Base-by-base conservation (phyloP, 2,113 vertebrate genomes). In the Murina feae region DNA sequence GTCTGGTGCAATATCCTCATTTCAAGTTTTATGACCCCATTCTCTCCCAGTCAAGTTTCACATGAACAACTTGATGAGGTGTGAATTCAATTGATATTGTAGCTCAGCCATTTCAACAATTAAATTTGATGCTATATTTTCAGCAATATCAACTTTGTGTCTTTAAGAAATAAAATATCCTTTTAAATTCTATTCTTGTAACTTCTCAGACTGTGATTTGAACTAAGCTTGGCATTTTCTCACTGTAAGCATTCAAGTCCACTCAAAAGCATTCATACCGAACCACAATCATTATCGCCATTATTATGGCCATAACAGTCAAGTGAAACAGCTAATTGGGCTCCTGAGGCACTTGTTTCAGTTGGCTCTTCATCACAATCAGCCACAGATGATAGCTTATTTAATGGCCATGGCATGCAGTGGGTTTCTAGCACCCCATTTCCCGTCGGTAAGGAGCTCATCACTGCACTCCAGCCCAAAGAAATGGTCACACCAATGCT, bases 161-260 rank as follows among this genome's bases (percentile, higher is more conserved):
- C 69, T 90, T 28, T 74, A 87, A 83, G 76, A 79, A 87, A 63
- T 39, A 87, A 93, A 91, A 32, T 66, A 47, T 74, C 68, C 49
- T 78, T 74, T 79, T 51, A 79, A 88, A 53, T 32, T 93, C 23
- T 81, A 7, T 81, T n/a, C 74, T 51, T 51, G 47, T 76, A 47
- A 51, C 87, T 82, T 83, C 63, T 96, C 69, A 86, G 76, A 42
- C 75, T 65, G 32, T 28, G 17, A 23, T 89, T 63, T 80, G 72
- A 97, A 42, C 60, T 78, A 66, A 90, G 44, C 12, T n/a, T 90
- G 91, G 60, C 78, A 66, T 75, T 95, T 90, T 92, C 71, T 83
- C 21, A 94, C 66, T n/a, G 16, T 37, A 55, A 95, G 76, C 60
- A 85, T 69, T 90, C 58, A 80, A 84, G 76, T 58, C 63, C 76